Conservation (phyloP, 1,140 invertebrate species). For the Drosophila tropicalis region DNA sequence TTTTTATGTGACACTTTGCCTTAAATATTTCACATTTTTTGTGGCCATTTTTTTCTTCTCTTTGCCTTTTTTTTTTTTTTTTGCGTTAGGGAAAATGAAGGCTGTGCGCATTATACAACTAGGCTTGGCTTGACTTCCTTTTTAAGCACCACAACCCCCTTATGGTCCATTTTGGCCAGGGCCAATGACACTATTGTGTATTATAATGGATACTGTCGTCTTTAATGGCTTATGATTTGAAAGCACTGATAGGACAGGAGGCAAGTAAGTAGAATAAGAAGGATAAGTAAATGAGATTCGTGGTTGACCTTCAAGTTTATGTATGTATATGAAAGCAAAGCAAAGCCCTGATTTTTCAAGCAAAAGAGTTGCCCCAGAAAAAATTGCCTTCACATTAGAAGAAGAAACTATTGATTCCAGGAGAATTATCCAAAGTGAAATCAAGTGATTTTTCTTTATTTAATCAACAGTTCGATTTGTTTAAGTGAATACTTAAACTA, state of each 20-base stretch:
- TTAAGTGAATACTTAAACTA: too few species aligned
- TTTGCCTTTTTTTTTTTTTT: slow-evolving; percentile 20
- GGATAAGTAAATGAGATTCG: slow-evolving; percentile 30
- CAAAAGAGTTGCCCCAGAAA: too few species aligned
- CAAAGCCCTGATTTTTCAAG: not conserved
- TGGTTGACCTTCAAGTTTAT: slow-evolving; percentile 55
- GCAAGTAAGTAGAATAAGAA: slow-evolving; percentile 19
- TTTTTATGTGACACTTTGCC: slow-evolving; percentile 82
- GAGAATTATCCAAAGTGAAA: too few species aligned
- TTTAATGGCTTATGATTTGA: slow-evolving; percentile 73
- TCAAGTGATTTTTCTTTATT: too few species aligned
- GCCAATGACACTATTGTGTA: slow-evolving; percentile 73
- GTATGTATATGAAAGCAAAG: not conserved
- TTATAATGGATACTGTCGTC: slow-evolving; percentile 68
- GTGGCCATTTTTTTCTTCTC: slow-evolving; percentile 44
- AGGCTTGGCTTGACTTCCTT: slow-evolving; percentile 21
- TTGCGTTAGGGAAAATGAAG: slow-evolving; percentile 15
- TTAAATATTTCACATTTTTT: slow-evolving; percentile 82
- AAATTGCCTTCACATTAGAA: not conserved
- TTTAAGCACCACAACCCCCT: not conserved
- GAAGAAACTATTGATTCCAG: too few species aligned
- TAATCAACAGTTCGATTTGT: too few species aligned
- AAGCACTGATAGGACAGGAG: slow-evolving; percentile 46
- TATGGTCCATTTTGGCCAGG: slow-evolving; percentile 31
- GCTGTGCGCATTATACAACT: slow-evolving; percentile 62